Evolutionary conservation across 2,888 invertebrate genomes (phyloP).

Genomic region (Drosophila emarginata): DNA sequence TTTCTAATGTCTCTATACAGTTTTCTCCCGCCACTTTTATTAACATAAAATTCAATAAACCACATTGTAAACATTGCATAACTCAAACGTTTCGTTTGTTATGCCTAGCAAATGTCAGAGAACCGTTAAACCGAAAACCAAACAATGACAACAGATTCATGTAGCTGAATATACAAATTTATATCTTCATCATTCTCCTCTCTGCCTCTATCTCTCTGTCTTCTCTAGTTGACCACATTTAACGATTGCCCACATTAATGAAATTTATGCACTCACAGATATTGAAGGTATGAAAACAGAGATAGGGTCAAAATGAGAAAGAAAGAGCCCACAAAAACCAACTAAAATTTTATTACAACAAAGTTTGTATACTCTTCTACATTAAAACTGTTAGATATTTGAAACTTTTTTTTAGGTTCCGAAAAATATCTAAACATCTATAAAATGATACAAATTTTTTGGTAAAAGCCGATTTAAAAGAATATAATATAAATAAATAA

Average conservation of each 20-base stretch:
- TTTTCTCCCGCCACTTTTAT: not conserved
- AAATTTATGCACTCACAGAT: slow-evolving; percentile 55
- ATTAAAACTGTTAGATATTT: too few species aligned
- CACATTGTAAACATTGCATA: slow-evolving; percentile 22
- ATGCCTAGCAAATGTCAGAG: slow-evolving; percentile 38
- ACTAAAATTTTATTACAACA: not conserved
- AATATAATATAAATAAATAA: too few species aligned
- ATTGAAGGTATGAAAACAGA: not conserved
- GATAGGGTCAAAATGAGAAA: not conserved
- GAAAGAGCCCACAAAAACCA: not conserved
- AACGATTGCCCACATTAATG: slow-evolving; percentile 64
- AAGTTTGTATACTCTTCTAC: not conserved
- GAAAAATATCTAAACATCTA: too few species aligned
- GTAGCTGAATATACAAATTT: slow-evolving; percentile 5
- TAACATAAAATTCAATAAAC: slow-evolving; percentile 14
- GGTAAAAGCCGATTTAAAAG: too few species aligned
- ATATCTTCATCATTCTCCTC: not conserved
- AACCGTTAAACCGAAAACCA: slow-evolving; percentile 38
- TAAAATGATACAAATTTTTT: too few species aligned
- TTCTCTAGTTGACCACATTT: slow-evolving; percentile 47
- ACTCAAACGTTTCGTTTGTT: slow-evolving; percentile 21
- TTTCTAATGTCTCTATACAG: not conserved
- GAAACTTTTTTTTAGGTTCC: too few species aligned
- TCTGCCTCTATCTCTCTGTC: not conserved
- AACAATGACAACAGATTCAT: slow-evolving; percentile 57